Percentiles rank a stretch among this genome's conserved stretches.
phyloP scores from a whole-genome alignment of 2,888 invertebrate species.

The Tanytarsus gracilentus region DNA sequence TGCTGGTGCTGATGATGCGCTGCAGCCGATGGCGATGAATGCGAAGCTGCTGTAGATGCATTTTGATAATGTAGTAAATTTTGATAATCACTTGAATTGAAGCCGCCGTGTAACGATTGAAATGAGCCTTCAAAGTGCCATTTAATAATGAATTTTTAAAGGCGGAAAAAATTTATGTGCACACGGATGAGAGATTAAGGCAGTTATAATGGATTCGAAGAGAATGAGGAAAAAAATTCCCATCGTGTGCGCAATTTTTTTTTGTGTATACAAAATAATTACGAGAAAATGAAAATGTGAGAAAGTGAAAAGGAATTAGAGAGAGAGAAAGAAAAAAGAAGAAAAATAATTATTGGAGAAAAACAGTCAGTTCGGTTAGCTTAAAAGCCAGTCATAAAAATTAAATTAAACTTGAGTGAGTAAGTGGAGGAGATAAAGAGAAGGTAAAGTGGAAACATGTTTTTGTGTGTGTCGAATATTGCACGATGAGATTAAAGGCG shows the following conservation, averaged over 20 bases:
- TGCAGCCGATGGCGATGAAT: conserved; percentile 16
- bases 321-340: neutral
- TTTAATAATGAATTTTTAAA: too few relatives aligned
- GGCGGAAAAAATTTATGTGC: too few relatives aligned
- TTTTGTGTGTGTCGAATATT: too few relatives aligned
- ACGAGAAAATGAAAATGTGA: neutral
- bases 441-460: too few relatives aligned
- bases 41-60: conserved; percentile 18
- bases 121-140: conserved; percentile 26
- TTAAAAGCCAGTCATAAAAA: conserved; percentile 13
- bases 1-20: conserved; percentile 8
- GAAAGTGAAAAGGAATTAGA: neutral
- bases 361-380: neutral
- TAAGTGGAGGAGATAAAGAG: too few relatives aligned
- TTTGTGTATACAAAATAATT: too few relatives aligned
- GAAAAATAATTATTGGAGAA: conserved; percentile 1
- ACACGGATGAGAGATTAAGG: too few relatives aligned
- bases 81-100: conserved; percentile 24
- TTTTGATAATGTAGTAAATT: conserved; percentile 27
- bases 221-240: too few relatives aligned
- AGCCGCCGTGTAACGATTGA: conserved; percentile 26
- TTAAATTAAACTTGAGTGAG: too few relatives aligned
- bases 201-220: too few relatives aligned
- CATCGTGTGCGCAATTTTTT: neutral
- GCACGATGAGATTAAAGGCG: too few relatives aligned